Base-by-base conservation (phyloP, 1,140 invertebrate genomes). In the Intoshia linei region DNA sequence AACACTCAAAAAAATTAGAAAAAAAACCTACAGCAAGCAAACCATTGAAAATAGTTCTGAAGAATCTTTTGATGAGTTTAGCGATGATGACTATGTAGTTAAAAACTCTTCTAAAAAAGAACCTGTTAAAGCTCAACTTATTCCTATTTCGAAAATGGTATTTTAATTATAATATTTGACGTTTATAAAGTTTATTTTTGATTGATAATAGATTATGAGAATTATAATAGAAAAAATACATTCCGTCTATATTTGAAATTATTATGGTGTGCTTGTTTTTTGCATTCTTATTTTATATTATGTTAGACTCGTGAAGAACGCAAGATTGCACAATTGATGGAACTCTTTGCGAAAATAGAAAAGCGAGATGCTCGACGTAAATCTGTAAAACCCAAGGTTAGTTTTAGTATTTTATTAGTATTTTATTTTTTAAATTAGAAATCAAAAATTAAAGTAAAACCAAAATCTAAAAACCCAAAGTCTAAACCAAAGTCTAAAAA, bases 271-370 rank as follows among this genome's bases (percentile, higher is more conserved):
- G 10, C 6, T 10, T 32, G 7, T 10, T 10, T 15, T 10, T 7
- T 10, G 7, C 17, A 13, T 10, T 40, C 22, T 37, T 23, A 31
- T 13, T 34, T 22, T 22, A 15, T 42, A 14, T 36, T 38, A 44
- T 41, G 48, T 7, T 57, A 74, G 70, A 74, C 73, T 2, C 59
- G 77, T 3, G 81, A 92, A 55, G 79, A 92, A 48, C 65, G 77
- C n/a, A 92, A 92, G 59, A 70, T 92, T 64, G 74, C 81, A 48
- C 76, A 77, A 0, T 78, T 81, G 42, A 71, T 92, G 67, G 75
- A 78, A 49, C 74, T 76, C 0, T 78, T 92, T 53, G 62, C 64
- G 43, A 54, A 61, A 40, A 50, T 66, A 54, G 65, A 65, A 41
- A 71, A 57, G 44, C 43, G 55, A 36, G 53, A 61, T 39, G 59